Conservation (phyloP, 1,140 invertebrate species). For the Brachionus koreanus region DNA sequence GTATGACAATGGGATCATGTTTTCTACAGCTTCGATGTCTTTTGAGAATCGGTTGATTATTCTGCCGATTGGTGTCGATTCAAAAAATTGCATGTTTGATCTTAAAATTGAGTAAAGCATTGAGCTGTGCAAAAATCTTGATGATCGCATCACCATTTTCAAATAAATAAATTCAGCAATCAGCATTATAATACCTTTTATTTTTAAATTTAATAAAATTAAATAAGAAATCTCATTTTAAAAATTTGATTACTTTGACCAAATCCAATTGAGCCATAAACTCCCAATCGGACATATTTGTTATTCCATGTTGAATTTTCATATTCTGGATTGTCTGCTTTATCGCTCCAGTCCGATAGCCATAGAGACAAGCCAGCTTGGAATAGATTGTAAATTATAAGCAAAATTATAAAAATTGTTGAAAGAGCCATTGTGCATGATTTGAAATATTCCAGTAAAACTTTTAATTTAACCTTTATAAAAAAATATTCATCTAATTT, state of each 20-base stretch:
- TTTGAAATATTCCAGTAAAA: slow-evolving; percentile 35
- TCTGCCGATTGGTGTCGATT: slow-evolving; percentile 71
- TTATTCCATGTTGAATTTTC: background rate
- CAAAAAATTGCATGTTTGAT: slow-evolving; percentile 68
- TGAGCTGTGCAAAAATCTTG: slow-evolving; percentile 14
- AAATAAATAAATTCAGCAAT: slow-evolving; percentile 13
- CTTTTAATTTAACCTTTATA: slow-evolving; percentile 8
- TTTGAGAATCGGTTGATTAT: slow-evolving; percentile 69
- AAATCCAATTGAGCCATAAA: slow-evolving; percentile 49
- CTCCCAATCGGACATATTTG: slow-evolving; percentile 45
- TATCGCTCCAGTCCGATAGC: slow-evolving; percentile 44
- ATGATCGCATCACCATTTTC: slow-evolving; percentile 30
- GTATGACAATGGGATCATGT: slow-evolving; percentile 53
- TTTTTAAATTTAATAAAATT: background rate
- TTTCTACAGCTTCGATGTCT: slow-evolving; percentile 61
- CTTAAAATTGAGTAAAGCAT: slow-evolving; percentile 63
- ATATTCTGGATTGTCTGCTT: background rate
- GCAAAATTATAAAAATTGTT: background rate
- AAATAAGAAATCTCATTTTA: background rate
- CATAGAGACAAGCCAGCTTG: background rate
- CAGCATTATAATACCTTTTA: background rate
- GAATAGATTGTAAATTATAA: background rate
- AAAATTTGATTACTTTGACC: slow-evolving; percentile 35
- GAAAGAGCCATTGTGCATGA: background rate
- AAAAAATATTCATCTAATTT: background rate